phyloP scores from a whole-genome alignment of 2,797 vertebrate species.

The Pterois miles region DNA sequence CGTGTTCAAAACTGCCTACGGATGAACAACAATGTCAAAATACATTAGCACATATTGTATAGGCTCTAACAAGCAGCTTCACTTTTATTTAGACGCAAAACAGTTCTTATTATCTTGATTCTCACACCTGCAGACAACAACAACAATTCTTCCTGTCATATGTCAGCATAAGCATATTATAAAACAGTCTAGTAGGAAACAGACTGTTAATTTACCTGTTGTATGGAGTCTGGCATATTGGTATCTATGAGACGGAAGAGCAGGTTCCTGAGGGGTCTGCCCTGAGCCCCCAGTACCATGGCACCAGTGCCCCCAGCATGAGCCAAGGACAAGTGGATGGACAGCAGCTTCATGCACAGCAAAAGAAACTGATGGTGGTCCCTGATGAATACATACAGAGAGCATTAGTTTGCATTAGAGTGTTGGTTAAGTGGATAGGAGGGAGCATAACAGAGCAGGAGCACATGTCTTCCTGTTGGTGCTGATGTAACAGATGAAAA shows the following conservation, averaged over 20 bases:
- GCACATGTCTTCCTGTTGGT: background rate
- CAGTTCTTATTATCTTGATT: background rate
- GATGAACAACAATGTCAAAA: slow-evolving; percentile 30
- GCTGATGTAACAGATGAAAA: background rate
- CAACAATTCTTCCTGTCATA: background rate
- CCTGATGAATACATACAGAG: slow-evolving; percentile 60
- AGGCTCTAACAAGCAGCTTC: background rate
- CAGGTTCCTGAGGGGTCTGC: slow-evolving; percentile 84
- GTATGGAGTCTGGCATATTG: slow-evolving; percentile 86
- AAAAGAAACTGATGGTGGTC: slow-evolving; percentile 88
- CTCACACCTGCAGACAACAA: background rate
- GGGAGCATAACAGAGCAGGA: background rate
- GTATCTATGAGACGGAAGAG: slow-evolving; percentile 88
- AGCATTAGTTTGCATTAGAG: background rate
- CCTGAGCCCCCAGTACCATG: slow-evolving; percentile 85
- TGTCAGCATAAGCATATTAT: background rate
- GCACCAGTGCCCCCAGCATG: slow-evolving; percentile 87
- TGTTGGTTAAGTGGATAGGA: background rate
- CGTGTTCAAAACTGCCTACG: slow-evolving; percentile 85
- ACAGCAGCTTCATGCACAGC: slow-evolving; percentile 87
- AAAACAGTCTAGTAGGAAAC: background rate
- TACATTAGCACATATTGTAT: background rate
- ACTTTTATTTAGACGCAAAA: background rate
- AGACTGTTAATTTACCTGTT: slow-evolving; percentile 75
- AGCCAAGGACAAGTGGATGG: slow-evolving; percentile 86